Conservation (phyloP, 2,888 invertebrate species). For the Pollenia angustigena region DNA sequence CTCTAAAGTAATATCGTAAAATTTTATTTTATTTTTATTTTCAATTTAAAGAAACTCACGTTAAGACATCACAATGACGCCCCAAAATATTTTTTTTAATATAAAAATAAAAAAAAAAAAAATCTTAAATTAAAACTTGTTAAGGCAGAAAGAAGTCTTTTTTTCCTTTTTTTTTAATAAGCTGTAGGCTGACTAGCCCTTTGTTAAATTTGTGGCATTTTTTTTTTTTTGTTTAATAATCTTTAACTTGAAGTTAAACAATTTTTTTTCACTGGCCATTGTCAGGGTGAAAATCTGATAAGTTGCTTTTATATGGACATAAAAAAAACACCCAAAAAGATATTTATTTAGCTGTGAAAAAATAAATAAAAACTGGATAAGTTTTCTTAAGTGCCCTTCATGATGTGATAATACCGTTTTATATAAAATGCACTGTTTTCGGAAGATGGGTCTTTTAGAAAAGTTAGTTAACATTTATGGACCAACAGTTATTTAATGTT, state of each 20-base stretch:
- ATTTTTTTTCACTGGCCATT: conserved; percentile 55
- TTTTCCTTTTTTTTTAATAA: conserved; percentile 24
- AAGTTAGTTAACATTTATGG: too few species aligned
- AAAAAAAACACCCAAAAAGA: conserved; percentile 71
- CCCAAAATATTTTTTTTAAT: conserved; percentile 45
- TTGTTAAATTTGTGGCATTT: conserved; percentile 52
- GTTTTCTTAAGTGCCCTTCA: too few species aligned
- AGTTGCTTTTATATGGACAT: conserved; percentile 71
- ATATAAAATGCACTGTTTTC: too few species aligned
- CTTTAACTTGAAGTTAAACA: conserved; percentile 32
- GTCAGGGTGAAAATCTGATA: conserved; percentile 74
- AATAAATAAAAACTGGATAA: background rate
- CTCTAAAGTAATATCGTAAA: conserved; percentile 71
- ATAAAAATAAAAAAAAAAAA: conserved; percentile 24
- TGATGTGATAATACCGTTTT: too few species aligned
- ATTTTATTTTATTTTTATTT: conserved; percentile 74
- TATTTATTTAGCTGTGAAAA: conserved; percentile 26
- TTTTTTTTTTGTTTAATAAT: conserved; percentile 19
- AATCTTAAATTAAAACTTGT: conserved; percentile 65
- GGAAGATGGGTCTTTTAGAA: too few species aligned
- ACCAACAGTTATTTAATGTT: too few species aligned
- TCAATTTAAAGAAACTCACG: conserved; percentile 71
- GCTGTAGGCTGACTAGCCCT: conserved; percentile 42
- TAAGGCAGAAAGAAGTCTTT: conserved; percentile 40
- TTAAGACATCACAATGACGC: conserved; percentile 72